These are phyloP conservation scores for Trypoxylus dichotomus DNA, from an alignment of 1,140 invertebrate genomes.

Conservation along the genomic window DNA sequence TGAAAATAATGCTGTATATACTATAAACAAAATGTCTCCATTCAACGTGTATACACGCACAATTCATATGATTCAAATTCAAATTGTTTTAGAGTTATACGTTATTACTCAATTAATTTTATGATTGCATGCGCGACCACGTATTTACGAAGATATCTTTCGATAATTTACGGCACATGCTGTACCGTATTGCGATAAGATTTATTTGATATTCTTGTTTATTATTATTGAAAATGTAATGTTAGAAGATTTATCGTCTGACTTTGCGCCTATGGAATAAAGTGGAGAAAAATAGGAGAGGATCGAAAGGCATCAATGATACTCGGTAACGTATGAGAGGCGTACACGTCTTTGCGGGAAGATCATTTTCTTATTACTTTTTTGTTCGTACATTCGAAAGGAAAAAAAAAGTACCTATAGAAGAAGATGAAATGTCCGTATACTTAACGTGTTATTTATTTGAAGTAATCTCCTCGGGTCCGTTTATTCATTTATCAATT, in stretches of 20 bases:
- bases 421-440: too few relatives aligned
- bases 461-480: too few relatives aligned
- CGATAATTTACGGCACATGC: slow-evolving; percentile 18
- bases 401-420: neutral
- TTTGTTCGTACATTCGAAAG: neutral
- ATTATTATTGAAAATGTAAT: slow-evolving; percentile 30
- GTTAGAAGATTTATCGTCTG: neutral
- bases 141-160: slow-evolving; percentile 28
- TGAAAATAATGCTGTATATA: too few relatives aligned
- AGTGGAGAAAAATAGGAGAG: neutral
- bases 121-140: neutral
- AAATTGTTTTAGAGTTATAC: slow-evolving; percentile 5
- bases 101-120: slow-evolving; percentile 31
- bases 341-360: neutral
- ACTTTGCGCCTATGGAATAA: neutral
- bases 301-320: neutral
- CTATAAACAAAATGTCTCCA: too few relatives aligned
- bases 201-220: slow-evolving; percentile 27
- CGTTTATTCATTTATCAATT: too few relatives aligned
- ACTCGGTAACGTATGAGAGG: neutral
- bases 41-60: too few relatives aligned
- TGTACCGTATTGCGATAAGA: neutral
- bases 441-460: too few relatives aligned
- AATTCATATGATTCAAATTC: neutral
- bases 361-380: neutral